phyloP scores from a whole-genome alignment of 1,140 invertebrate genomes.

The Papilio machaon region DNA sequence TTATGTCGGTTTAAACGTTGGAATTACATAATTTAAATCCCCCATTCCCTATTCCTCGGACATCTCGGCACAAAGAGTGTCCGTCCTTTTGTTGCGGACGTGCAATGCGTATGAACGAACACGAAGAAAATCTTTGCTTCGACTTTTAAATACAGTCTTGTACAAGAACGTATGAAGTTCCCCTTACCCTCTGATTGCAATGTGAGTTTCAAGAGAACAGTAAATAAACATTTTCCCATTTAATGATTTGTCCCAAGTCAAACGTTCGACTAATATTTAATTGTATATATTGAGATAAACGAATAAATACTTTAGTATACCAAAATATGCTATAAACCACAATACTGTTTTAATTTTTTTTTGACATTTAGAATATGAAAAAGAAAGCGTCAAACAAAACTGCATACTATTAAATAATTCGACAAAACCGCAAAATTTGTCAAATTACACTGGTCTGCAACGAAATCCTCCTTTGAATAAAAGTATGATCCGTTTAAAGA shows the following conservation, averaged over 20 bases:
- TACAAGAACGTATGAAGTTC: not conserved
- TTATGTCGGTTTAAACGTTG: not conserved
- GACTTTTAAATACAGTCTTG: not conserved
- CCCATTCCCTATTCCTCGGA: not conserved
- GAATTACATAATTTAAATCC: not conserved
- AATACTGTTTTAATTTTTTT: no score
- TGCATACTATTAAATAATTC: no score
- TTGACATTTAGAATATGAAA: no score
- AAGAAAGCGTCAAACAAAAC: no score
- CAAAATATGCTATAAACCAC: no score
- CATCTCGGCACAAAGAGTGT: not conserved
- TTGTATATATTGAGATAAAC: not conserved
- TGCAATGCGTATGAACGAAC: not conserved
- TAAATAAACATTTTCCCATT: slow-evolving; percentile 14
- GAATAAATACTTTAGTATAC: no score
- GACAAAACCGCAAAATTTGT: no score
- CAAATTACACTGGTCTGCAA: no score
- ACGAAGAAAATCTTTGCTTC: slow-evolving; percentile 7
- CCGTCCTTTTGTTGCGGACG: slow-evolving; percentile 16
- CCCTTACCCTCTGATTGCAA: not conserved
- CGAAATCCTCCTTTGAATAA: no score
- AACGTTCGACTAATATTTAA: no score
- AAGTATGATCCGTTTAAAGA: no score
- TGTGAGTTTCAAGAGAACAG: not conserved
- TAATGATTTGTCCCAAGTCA: not conserved